phyloP scores from a whole-genome alignment of 2,113 vertebrate species.

The Leiothrix lutea region DNA sequence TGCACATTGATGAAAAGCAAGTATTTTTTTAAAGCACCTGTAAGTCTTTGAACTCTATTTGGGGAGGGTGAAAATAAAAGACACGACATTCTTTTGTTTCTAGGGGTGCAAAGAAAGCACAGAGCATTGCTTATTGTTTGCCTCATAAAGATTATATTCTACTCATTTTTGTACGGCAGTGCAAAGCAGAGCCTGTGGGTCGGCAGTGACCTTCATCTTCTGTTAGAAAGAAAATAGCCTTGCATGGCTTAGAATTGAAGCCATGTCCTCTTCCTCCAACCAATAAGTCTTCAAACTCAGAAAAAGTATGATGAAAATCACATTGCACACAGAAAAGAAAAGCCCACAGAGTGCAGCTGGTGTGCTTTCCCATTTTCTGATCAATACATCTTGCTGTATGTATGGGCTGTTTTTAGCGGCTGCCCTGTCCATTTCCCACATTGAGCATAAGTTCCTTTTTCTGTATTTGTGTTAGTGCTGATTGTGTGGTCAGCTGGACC shows the following conservation, averaged over 20 bases:
- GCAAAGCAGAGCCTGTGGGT: not conserved
- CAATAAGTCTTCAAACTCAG: not conserved
- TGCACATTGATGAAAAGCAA: conserved; percentile 29
- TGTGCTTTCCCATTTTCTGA: not conserved
- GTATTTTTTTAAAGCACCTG: conserved; percentile 15
- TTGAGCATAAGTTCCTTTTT: not conserved
- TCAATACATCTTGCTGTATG: rapidly evolving
- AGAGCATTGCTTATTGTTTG: not conserved
- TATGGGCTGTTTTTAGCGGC: rapidly evolving
- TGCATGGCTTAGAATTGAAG: not conserved
- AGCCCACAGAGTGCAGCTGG: not conserved
- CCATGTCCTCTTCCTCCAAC: not conserved
- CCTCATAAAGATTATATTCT: not conserved
- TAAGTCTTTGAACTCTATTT: conserved; percentile 16
- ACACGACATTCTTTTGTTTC: not conserved
- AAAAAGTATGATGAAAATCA: not conserved
- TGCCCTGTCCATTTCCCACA: not conserved
- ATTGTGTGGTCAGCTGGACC: not conserved
- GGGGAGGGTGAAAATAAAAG: not conserved
- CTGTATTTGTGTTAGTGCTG: not conserved
- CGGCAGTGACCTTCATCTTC: not conserved
- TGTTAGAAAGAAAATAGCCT: rapidly evolving
- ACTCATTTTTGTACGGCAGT: not conserved
- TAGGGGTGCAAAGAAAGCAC: not conserved
- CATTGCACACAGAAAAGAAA: not conserved